phyloP scores from a whole-genome alignment of 2,888 invertebrate species.

The Eupithecia insigniata region DNA sequence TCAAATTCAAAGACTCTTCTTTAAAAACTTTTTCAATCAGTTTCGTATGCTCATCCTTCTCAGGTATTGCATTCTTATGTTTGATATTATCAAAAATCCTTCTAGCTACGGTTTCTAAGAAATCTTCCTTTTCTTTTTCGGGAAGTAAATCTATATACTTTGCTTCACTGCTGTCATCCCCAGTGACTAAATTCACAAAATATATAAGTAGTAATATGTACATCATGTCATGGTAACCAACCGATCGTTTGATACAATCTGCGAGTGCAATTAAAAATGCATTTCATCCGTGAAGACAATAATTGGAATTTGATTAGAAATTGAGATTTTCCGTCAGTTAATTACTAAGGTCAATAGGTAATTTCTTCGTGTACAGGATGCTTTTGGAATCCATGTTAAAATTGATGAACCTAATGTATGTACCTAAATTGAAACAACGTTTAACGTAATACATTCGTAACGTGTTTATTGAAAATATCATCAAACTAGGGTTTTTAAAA shows the following conservation, averaged over 20 bases:
- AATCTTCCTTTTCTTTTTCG: conserved; percentile 65
- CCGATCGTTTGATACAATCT: conserved; percentile 23
- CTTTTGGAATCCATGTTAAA: background rate
- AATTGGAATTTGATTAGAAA: conserved; percentile 50
- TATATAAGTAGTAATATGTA: conserved; percentile 52
- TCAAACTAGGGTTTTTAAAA: too few relatives aligned
- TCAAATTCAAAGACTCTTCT: conserved; percentile 59
- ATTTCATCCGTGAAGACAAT: conserved; percentile 42
- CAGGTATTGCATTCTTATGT: conserved; percentile 53
- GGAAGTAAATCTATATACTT: conserved; percentile 70
- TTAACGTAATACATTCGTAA: too few relatives aligned
- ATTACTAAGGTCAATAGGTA: background rate
- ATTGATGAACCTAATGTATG: background rate
- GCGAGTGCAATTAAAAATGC: conserved; percentile 20
- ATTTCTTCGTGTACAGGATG: background rate
- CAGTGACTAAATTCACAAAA: conserved; percentile 35
- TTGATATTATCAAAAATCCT: conserved; percentile 64
- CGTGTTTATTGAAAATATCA: too few relatives aligned
- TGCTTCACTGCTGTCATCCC: conserved; percentile 50
- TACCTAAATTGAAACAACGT: too few relatives aligned
- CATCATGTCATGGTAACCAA: conserved; percentile 48
- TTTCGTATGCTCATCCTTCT: conserved; percentile 58
- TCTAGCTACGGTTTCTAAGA: conserved; percentile 66
- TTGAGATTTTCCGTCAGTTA: conserved; percentile 28
- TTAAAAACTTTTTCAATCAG: conserved; percentile 62